Evolutionary conservation across 1,140 invertebrate genomes (phyloP).

Genomic region (Drosophila cardini): DNA sequence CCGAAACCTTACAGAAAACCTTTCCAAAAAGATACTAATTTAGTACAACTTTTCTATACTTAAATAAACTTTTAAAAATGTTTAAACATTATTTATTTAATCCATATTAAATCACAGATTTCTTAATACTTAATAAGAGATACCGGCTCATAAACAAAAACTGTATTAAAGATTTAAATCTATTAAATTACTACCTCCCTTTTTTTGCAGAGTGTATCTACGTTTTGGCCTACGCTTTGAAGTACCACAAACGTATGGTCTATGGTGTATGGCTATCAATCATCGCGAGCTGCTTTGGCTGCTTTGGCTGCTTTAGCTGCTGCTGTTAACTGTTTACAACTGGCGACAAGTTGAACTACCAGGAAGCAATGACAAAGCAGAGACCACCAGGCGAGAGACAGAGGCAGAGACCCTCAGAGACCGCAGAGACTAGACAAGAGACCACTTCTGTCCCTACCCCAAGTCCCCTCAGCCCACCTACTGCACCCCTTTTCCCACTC

Average conservation of each 20-base stretch:
- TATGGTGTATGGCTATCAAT: constrained; percentile 70
- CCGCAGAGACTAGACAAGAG: constrained; percentile 60
- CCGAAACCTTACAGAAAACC: no score
- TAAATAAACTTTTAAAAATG: no score
- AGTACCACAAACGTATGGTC: background rate
- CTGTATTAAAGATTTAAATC: no score
- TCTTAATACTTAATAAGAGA: no score
- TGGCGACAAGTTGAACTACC: constrained; percentile 76
- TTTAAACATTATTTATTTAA: no score
- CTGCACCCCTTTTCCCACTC: background rate
- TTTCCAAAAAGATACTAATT: no score
- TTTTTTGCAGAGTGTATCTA: constrained; percentile 8
- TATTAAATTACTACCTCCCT: no score
- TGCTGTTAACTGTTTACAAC: constrained; percentile 69
- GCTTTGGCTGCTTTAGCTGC: constrained; percentile 24
- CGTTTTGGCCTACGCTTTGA: constrained; percentile 5
- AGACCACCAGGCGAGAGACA: constrained; percentile 70
- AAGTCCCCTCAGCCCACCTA: no score
- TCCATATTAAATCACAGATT: no score
- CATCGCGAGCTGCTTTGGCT: constrained; percentile 44
- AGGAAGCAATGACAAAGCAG: constrained; percentile 80
- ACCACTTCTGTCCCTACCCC: background rate
- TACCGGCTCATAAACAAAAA: no score
- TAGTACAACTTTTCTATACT: no score
- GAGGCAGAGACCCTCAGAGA: constrained; percentile 70